These are phyloP conservation scores for Magallana angulata DNA, from an alignment of 1,140 invertebrate species.

Conservation along the genomic window DNA sequence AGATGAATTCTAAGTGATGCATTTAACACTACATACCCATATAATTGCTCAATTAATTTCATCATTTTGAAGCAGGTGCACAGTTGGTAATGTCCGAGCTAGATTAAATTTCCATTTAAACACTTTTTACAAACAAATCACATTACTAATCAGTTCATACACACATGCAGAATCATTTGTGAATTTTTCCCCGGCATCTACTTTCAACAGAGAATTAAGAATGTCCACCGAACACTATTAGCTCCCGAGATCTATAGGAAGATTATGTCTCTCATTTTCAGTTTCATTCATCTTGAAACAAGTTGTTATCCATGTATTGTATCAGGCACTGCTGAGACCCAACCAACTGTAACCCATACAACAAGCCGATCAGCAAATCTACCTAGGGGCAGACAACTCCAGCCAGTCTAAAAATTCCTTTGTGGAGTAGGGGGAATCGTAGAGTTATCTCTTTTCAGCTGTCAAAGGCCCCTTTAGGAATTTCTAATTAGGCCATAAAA, in stretches of 20 bases:
- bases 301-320: slow-evolving; percentile 28
- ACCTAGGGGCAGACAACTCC: slow-evolving; percentile 27
- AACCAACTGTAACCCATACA: slow-evolving; percentile 13
- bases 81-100: neutral
- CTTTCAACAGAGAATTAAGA: neutral
- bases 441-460: neutral
- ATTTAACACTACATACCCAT: neutral
- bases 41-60: slow-evolving; percentile 26
- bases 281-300: slow-evolving; percentile 20
- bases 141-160: neutral
- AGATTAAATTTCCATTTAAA: slow-evolving; percentile 1
- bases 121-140: neutral
- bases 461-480: neutral
- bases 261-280: slow-evolving; percentile 24
- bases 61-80: slow-evolving; percentile 17
- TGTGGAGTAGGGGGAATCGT: neutral
- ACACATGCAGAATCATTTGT: neutral
- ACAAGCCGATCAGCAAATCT: neutral
- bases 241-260: neutral
- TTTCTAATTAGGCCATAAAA: slow-evolving; percentile 18
- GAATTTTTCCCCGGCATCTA: neutral
- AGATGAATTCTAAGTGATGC: neutral
- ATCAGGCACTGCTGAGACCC: neutral
- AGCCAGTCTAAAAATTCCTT: neutral
- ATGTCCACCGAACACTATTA: neutral